Conservation (phyloP, 2,113 vertebrate genomes). For the Chlorodrepanis virens region DNA sequence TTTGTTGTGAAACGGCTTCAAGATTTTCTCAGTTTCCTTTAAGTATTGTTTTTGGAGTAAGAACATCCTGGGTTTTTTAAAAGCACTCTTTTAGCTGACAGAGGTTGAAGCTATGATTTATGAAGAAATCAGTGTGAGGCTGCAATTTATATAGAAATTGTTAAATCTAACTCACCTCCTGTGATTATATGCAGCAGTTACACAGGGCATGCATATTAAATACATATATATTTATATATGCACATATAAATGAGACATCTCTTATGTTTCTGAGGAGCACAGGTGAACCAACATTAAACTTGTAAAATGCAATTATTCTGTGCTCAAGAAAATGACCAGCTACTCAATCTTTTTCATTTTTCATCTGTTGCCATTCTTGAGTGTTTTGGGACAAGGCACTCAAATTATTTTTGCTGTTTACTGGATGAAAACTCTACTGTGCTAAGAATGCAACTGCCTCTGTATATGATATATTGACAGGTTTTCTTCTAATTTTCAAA, state of each 20-base stretch:
- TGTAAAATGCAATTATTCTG: not conserved
- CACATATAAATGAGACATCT: not conserved
- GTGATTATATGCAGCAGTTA: not conserved
- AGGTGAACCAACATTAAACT: not conserved
- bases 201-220: not conserved
- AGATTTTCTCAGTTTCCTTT: not conserved
- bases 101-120: not conserved
- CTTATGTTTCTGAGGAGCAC: not conserved
- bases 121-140: not conserved
- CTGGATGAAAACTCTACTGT: not conserved
- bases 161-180: not conserved
- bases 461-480: not conserved
- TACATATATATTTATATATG: not conserved
- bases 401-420: not conserved
- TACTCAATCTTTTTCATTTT: not conserved
- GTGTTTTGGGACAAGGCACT: not conserved
- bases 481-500: not conserved
- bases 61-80: not conserved
- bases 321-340: not conserved
- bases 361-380: not conserved
- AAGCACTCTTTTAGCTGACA: not conserved
- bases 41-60: not conserved
- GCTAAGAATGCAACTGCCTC: not conserved
- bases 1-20: not conserved
- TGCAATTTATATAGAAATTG: not conserved